Evolutionary conservation across 2,888 invertebrate genomes (phyloP).

Genomic region (Panzeria rudis): DNA sequence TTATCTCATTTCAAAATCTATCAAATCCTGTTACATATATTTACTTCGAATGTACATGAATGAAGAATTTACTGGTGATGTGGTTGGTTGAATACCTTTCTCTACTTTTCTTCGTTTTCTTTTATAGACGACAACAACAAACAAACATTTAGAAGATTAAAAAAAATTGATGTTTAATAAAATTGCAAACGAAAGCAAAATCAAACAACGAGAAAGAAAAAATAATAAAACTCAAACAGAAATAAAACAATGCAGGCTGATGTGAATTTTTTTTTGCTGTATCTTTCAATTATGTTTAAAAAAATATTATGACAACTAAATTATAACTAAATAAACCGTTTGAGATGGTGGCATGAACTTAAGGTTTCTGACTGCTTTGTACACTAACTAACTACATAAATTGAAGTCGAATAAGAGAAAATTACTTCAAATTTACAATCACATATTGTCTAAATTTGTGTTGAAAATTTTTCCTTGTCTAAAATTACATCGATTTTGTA

Average conservation of each 20-base stretch:
- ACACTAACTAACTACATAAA: too few relatives aligned
- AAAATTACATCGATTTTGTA: too few relatives aligned
- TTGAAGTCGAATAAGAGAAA: too few relatives aligned
- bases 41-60: slow-evolving; percentile 22
- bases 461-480: too few relatives aligned
- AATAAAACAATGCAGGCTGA: neutral
- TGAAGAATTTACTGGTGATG: slow-evolving; percentile 6
- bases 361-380: too few relatives aligned
- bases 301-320: neutral
- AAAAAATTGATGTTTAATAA: slow-evolving; percentile 45
- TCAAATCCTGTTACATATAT: slow-evolving; percentile 38
- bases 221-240: neutral
- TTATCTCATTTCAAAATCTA: slow-evolving; percentile 43
- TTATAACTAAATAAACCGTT: neutral
- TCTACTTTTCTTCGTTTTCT: neutral
- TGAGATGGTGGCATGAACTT: neutral
- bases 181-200: slow-evolving; percentile 58
- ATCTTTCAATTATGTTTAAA: neutral
- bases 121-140: neutral
- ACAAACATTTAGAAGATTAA: neutral
- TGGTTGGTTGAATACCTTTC: slow-evolving; percentile 13
- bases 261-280: neutral
- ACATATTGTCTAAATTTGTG: too few relatives aligned
- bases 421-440: too few relatives aligned
- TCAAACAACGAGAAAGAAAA: neutral